phyloP scores from a whole-genome alignment of 2,113 vertebrate genomes.

The Myotis brandtii region DNA sequence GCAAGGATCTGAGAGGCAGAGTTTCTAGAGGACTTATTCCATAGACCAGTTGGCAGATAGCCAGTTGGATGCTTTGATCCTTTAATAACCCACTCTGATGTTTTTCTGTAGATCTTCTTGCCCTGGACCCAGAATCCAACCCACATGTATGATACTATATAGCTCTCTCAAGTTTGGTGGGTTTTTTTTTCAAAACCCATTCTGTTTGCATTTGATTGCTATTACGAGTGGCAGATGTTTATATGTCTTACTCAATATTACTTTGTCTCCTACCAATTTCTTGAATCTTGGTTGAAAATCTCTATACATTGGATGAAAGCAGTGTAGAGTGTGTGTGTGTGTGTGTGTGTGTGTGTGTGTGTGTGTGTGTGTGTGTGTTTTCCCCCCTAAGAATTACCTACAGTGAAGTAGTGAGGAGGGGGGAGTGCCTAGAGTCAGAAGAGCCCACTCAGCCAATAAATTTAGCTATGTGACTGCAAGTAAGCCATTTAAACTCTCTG shows the following conservation, averaged over 20 bases:
- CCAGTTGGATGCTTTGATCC: neutral
- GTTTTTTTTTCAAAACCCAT: neutral
- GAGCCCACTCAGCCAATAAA: neutral
- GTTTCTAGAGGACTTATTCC: neutral
- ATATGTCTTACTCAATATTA: neutral
- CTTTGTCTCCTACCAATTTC: neutral
- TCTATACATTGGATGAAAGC: neutral
- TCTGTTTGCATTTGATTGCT: neutral
- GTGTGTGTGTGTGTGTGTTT: too few species aligned
- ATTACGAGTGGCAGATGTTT: neutral
- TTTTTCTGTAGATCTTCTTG: neutral
- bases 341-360: too few species aligned
- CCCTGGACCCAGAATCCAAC: neutral
- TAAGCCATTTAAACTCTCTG: neutral
- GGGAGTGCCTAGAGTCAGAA: neutral
- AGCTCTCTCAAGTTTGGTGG: neutral
- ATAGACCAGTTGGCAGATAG: neutral
- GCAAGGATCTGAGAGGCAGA: neutral
- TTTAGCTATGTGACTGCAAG: neutral
- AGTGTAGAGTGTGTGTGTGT: too few species aligned
- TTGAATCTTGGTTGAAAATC: conserved; percentile 6
- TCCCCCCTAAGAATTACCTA: neutral
- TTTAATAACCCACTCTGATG: neutral
- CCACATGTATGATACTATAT: neutral
- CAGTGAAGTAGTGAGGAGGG: neutral